A percentile compares a stretch with the other conserved stretches of the same genome.
These are phyloP conservation scores for Gallinago solitaria DNA, from an alignment of 2,797 vertebrate species.

Conservation along the genomic window DNA sequence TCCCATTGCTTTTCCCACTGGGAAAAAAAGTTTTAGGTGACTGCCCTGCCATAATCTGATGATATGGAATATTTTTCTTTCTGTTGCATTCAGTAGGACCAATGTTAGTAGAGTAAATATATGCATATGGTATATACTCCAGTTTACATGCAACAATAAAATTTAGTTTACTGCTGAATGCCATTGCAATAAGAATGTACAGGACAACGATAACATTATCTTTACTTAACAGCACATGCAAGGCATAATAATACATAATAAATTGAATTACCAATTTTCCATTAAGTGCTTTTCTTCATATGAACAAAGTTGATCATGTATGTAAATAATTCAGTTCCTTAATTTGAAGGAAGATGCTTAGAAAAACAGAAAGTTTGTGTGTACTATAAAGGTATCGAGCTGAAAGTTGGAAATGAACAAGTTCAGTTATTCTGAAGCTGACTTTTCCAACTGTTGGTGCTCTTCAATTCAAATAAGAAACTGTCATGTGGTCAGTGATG, in stretches of 20 bases:
- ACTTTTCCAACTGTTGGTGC: background rate
- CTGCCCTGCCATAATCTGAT: background rate
- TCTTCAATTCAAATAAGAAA: background rate
- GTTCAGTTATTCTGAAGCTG: background rate
- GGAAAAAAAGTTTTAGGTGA: background rate
- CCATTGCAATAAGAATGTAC: background rate
- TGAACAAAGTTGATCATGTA: background rate
- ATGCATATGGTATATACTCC: background rate
- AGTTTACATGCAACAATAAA: background rate
- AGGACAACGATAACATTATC: background rate
- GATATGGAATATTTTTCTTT: background rate
- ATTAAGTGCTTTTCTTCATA: background rate
- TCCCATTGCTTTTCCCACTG: background rate
- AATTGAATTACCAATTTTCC: background rate
- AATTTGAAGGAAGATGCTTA: background rate
- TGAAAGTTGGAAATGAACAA: background rate
- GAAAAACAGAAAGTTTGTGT: background rate
- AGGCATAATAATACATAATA: background rate
- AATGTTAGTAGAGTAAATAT: background rate
- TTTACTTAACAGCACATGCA: background rate
- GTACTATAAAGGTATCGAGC: background rate
- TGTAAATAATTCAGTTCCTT: background rate
- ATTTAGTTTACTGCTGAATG: background rate
- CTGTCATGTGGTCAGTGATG: background rate
- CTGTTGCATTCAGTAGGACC: background rate